Evolutionary conservation across 1,140 invertebrate species (phyloP).

Genomic region (Drosophila sucinea): DNA sequence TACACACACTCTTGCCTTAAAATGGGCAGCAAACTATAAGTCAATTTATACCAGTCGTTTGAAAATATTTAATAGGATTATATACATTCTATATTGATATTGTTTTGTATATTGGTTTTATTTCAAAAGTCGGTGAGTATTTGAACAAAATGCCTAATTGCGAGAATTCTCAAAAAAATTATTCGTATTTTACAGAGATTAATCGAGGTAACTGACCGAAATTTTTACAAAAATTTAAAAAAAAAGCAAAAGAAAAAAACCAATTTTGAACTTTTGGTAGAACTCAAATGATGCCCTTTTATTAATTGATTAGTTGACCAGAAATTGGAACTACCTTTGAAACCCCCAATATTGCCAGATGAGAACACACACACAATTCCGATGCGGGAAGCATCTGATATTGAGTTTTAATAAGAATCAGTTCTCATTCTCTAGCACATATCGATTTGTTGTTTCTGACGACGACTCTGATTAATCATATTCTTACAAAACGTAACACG

Average conservation of each 20-base stretch:
- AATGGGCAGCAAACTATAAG: constrained; percentile 16
- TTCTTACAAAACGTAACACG: constrained; percentile 31
- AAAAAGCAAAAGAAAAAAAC: background rate
- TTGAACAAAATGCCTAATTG: constrained; percentile 9
- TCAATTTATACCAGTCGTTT: constrained; percentile 11
- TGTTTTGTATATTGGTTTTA: constrained; percentile 35
- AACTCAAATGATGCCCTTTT: background rate
- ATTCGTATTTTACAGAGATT: background rate
- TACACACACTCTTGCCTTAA: background rate
- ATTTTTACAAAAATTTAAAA: background rate
- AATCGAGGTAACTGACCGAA: background rate
- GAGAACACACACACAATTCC: background rate
- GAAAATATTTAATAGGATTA: constrained; percentile 15
- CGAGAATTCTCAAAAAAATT: constrained; percentile 1
- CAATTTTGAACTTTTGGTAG: background rate
- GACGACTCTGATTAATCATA: constrained; percentile 2
- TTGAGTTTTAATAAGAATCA: constrained; percentile 2
- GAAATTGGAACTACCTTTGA: constrained; percentile 1
- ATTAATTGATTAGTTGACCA: constrained; percentile 8
- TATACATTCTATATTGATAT: constrained; percentile 27
- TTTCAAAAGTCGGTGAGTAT: constrained; percentile 18
- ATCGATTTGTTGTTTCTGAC: background rate
- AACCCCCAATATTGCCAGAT: background rate
- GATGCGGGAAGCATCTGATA: background rate
- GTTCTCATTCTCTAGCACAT: constrained; percentile 1